Percentiles rank a stretch among this genome's conserved stretches.
These are phyloP conservation scores for Agrypnus murinus DNA, from an alignment of 2,888 invertebrate species.

Conservation along the genomic window DNA sequence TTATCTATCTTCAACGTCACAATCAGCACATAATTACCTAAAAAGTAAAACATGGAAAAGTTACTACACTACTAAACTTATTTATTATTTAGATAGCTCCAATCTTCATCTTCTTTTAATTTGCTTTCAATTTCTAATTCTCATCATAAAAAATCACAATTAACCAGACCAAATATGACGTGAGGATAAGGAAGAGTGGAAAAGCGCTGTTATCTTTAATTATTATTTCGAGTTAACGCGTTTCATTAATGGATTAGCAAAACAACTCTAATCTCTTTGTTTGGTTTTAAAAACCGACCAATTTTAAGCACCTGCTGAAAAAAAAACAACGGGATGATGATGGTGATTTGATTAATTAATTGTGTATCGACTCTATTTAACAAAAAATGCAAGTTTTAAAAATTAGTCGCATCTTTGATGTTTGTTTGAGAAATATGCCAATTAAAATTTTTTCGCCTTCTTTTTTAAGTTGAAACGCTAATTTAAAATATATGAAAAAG, in stretches of 20 bases:
- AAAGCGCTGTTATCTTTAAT: slow-evolving; percentile 15
- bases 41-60: slow-evolving; percentile 18
- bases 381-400: too few relatives aligned
- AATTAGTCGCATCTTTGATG: too few relatives aligned
- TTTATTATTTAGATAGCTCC: slow-evolving; percentile 2
- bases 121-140: slow-evolving; percentile 33
- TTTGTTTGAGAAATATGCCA: neutral
- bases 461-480: neutral
- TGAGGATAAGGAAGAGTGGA: neutral
- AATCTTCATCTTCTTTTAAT: neutral
- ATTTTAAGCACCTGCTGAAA: slow-evolving; percentile 10
- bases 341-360: slow-evolving; percentile 27
- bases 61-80: too few relatives aligned
- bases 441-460: slow-evolving; percentile 10
- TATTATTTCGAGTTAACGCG: slow-evolving; percentile 12
- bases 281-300: neutral
- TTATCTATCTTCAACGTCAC: too few relatives aligned
- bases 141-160: slow-evolving; percentile 32
- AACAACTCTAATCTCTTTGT: slow-evolving; percentile 17
- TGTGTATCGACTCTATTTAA: neutral
- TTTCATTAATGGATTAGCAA: slow-evolving; percentile 20
- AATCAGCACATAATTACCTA: slow-evolving; percentile 2
- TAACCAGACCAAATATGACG: slow-evolving; percentile 24
- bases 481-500: slow-evolving; percentile 1
- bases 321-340: slow-evolving; percentile 2